phyloP scores from a whole-genome alignment of 2,113 vertebrate species.

The Suncus etruscus region DNA sequence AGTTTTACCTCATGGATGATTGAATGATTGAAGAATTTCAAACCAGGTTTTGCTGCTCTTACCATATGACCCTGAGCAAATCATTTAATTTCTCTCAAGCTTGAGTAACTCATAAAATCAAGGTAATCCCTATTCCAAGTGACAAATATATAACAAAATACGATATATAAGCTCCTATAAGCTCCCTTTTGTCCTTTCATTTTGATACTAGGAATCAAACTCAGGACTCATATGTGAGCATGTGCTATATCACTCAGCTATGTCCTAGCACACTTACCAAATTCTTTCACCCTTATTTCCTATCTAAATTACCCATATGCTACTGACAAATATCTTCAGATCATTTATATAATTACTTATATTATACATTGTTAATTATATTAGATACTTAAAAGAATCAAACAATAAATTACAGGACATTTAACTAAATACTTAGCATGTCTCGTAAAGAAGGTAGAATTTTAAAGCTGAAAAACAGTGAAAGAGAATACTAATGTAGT shows the following conservation, averaged over 20 bases:
- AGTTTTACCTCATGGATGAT: slow-evolving; percentile 39
- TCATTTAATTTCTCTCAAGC: not conserved
- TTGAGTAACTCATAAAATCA: slow-evolving; percentile 10
- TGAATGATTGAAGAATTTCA: slow-evolving; percentile 28
- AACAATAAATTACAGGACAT: not conserved
- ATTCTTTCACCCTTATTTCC: not conserved
- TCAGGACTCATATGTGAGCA: no score
- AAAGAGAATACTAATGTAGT: slow-evolving; percentile 6
- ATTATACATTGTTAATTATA: slow-evolving; percentile 15
- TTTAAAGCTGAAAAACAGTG: slow-evolving; percentile 17
- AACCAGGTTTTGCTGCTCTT: not conserved
- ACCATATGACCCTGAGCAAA: not conserved
- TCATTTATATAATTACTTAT: slow-evolving; percentile 10
- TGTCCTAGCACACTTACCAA: no score
- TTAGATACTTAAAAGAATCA: not conserved
- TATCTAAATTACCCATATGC: slow-evolving; percentile 28
- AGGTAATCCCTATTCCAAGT: slow-evolving; percentile 34
- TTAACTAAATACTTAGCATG: slow-evolving; percentile 34
- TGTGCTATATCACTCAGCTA: no score
- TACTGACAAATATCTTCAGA: slow-evolving; percentile 14
- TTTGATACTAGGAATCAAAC: no score
- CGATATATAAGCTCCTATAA: not conserved
- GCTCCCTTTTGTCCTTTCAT: not conserved
- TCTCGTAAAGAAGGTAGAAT: not conserved
- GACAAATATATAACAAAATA: not conserved